Evolutionary conservation across 2,888 invertebrate species (phyloP).

Genomic region (Heliconius ethilla): DNA sequence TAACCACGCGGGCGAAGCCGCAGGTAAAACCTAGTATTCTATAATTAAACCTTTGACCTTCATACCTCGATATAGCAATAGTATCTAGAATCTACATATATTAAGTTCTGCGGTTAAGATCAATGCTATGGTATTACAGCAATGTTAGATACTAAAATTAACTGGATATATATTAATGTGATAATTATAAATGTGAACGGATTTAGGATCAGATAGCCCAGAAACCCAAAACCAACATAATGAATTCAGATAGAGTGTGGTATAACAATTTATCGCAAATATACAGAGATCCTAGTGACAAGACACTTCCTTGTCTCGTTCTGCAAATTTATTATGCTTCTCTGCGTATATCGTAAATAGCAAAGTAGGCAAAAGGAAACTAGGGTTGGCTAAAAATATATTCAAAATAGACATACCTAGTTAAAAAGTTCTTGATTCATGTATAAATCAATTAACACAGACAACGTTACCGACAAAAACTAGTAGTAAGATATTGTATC

Average conservation of each 20-base stretch:
- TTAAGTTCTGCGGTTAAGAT: conserved; percentile 9
- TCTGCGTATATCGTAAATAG: too few species aligned
- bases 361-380: too few species aligned
- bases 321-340: too few species aligned
- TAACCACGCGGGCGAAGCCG: background rate
- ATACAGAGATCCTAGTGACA: too few species aligned
- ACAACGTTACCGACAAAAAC: background rate
- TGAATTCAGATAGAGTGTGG: background rate
- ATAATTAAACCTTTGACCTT: background rate
- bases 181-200: background rate
- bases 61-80: background rate
- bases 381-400: too few species aligned
- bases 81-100: background rate
- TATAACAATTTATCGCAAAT: too few species aligned
- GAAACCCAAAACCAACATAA: background rate
- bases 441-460: too few species aligned
- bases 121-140: background rate
- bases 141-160: background rate
- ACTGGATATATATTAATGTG: background rate
- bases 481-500: background rate
- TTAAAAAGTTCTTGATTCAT: too few species aligned
- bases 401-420: too few species aligned
- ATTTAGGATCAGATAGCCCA: too few species aligned
- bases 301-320: too few species aligned
- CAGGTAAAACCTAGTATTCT: background rate